Evolutionary conservation across 2,797 vertebrate species (phyloP), one percentile per base, ranked within the genome.

Genomic region (Crax fasciolata): DNA sequence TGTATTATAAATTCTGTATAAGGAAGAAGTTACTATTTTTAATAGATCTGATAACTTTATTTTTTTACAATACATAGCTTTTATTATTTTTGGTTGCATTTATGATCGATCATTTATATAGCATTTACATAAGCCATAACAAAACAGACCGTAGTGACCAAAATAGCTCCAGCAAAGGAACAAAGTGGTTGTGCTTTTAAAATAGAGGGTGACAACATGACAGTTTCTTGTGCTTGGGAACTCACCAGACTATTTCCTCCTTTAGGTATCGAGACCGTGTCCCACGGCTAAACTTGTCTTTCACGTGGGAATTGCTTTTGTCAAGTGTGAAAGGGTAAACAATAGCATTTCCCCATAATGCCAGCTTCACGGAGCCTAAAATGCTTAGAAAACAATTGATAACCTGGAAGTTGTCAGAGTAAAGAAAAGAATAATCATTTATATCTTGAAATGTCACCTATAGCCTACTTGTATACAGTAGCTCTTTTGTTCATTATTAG

Each of bases 271-370:
- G 84, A 98, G 98, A 97, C 98, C 68, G 96, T 98, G 98, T 98
- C 98, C 98, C 98, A 98, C 87, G 94, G 97, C 98, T 99, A 99
- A 98, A 98, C 98, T 98, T 98, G 98, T 98, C 98, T 99, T 99
- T 99, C 99, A 99, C 99, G 97, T 99, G 99, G 99, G 99, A 99
- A 99, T 99, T 98, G 98, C 98, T 98, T 98, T 98, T 98, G 97
- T 98, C 98, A 97, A 98, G 98, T 97, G 98, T 99, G 99, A 99
- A 99, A 98, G 98, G 98, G 98, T 98, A 99, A 98, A 99, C 99
- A 99, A 99, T 99, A 98, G 99, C 98, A 98, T 98, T 99, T 99
- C 99, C 99, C 98, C 98, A 98, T 98, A 98, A 98, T 99, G 98
- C 98, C 98, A 98, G 98, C 98, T 99, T 98, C 98, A 98, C 97